Percentiles rank a stretch among this genome's conserved stretches.
These are phyloP conservation scores for Anthonomus grandis DNA, from an alignment of 1,140 invertebrate genomes.

Conservation along the genomic window DNA sequence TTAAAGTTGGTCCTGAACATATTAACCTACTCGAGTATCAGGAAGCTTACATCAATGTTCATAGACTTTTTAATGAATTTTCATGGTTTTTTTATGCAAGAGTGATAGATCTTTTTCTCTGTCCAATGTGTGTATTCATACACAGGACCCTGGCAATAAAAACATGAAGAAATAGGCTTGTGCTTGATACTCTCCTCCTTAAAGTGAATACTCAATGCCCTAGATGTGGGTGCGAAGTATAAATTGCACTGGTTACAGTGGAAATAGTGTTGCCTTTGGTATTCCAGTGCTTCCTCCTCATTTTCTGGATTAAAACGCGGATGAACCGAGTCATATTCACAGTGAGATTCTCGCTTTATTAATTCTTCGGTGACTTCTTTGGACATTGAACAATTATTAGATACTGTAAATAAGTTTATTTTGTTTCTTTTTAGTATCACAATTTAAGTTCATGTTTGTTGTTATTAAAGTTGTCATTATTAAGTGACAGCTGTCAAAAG, in stretches of 20 bases:
- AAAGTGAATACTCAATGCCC: constrained; percentile 36
- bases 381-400: no score
- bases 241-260: constrained; percentile 34
- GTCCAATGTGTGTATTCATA: constrained; percentile 35
- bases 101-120: constrained; percentile 32
- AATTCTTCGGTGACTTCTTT: constrained; percentile 15
- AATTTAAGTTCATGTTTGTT: no score
- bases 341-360: constrained; percentile 16
- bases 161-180: constrained; percentile 32
- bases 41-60: no score
- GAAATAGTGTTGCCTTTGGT: constrained; percentile 33
- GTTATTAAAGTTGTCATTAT: no score
- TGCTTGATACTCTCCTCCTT: constrained; percentile 32
- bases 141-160: constrained; percentile 37
- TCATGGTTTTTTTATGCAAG: constrained; percentile 28
- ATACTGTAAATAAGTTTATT: no score
- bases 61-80: no score
- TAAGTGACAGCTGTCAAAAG: no score
- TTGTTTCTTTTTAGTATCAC: no score
- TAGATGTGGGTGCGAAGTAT: constrained; percentile 34
- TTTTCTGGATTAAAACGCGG: constrained; percentile 37
- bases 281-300: constrained; percentile 26
- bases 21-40: no score
- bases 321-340: constrained; percentile 39
- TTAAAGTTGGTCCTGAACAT: no score